phyloP scores from a whole-genome alignment of 30 jellyfish, hydroid and myxozoan genomes.

The Mastigias papua region DNA sequence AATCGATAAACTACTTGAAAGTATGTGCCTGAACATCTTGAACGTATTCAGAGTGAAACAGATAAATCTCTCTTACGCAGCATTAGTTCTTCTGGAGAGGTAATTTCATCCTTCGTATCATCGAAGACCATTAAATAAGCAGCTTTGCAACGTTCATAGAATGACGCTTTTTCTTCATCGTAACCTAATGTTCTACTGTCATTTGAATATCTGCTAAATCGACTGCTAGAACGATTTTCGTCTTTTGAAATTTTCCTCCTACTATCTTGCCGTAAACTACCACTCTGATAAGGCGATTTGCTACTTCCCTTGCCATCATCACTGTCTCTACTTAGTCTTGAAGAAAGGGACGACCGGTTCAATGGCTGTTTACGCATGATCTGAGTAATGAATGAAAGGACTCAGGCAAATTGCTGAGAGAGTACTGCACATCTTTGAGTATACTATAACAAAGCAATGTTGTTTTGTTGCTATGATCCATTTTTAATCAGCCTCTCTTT shows the following conservation, averaged over 20 bases:
- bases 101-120: constrained; percentile 65
- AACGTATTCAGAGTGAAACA: neutral
- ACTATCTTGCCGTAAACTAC: neutral
- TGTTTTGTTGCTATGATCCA: constrained; percentile 24
- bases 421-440: neutral
- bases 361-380: constrained; percentile 34
- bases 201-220: constrained; percentile 32
- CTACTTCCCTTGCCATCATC: neutral
- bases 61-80: constrained; percentile 50
- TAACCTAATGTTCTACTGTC: constrained; percentile 16
- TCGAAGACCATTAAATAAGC: constrained; percentile 70
- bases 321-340: constrained; percentile 49
- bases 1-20: too few relatives aligned
- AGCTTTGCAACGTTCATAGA: constrained; percentile 59
- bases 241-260: neutral
- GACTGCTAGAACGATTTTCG: constrained; percentile 6
- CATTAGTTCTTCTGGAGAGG: constrained; percentile 83
- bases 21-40: too few relatives aligned
- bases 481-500: constrained; percentile 2
- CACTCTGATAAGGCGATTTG: constrained; percentile 1
- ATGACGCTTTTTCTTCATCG: constrained; percentile 68
- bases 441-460: neutral
- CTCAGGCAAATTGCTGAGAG: too few relatives aligned
- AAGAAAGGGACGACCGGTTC: constrained; percentile 24
- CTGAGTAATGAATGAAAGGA: too few relatives aligned